Conservation (phyloP, 2,797 vertebrate genomes). For the Prionace glauca region DNA sequence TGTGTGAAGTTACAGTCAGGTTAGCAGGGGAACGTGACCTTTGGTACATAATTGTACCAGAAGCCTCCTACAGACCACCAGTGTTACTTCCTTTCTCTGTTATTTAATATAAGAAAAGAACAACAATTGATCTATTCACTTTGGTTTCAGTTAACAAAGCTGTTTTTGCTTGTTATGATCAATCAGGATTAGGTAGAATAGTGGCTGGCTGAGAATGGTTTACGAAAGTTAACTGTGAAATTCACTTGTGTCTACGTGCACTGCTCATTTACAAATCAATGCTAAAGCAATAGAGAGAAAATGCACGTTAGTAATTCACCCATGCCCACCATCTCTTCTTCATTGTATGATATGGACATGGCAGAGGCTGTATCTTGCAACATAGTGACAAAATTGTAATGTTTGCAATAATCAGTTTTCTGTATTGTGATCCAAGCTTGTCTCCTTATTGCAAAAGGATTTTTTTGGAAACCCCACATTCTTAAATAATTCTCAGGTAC, state of each 20-base stretch:
- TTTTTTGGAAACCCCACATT: neutral
- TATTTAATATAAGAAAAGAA: neutral
- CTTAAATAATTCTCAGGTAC: neutral
- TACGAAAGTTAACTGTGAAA: neutral
- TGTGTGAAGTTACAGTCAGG: constrained; percentile 39
- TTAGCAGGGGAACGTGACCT: neutral
- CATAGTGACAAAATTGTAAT: neutral
- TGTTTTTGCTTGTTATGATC: neutral
- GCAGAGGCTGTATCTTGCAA: neutral
- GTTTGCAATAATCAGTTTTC: neutral
- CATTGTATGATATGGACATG: neutral
- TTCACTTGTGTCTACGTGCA: neutral
- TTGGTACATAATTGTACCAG: constrained; percentile 10
- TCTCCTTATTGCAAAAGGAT: neutral
- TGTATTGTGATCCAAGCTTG: neutral
- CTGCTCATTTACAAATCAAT: neutral
- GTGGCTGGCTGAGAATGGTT: neutral
- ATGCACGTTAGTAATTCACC: neutral
- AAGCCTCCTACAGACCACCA: neutral
- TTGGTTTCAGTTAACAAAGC: neutral
- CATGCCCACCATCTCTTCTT: too few relatives aligned
- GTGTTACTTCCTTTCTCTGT: neutral
- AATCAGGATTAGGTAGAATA: neutral
- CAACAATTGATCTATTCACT: neutral
- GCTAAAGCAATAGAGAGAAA: neutral